Evolutionary conservation across 35 echinoderm and acorn worm species (phyloP).

Genomic region (Amphiura filiformis): DNA sequence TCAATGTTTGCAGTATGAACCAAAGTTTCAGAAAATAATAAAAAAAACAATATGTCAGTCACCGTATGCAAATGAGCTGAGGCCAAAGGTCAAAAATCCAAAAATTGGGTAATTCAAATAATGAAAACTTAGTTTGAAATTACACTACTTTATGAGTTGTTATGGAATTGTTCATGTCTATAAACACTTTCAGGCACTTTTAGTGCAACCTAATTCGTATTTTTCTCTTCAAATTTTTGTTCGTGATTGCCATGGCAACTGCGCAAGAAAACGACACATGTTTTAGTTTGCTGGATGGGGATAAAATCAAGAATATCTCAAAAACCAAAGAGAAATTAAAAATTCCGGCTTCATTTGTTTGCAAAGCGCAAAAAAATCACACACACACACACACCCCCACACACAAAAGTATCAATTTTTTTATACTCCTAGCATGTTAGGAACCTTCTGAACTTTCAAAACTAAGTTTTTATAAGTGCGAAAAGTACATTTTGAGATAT

Average conservation of each 20-base stretch:
- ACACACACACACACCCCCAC: neutral
- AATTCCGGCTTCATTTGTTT: neutral
- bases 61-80: neutral
- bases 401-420: neutral
- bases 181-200: neutral
- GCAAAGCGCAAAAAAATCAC: neutral
- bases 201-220: neutral
- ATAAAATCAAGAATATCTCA: neutral
- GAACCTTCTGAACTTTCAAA: neutral
- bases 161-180: neutral
- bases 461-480: neutral
- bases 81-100: neutral
- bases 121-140: neutral
- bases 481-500: conserved; percentile 10
- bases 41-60: neutral
- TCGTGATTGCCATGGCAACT: conserved; percentile 1
- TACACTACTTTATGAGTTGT: neutral
- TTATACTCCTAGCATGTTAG: neutral
- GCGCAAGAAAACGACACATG: neutral
- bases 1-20: neutral
- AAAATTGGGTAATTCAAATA: neutral
- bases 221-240: neutral
- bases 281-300: neutral
- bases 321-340: neutral
- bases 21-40: neutral